A percentile compares a stretch with the other conserved stretches of the same genome.
Evolutionary conservation across 2,888 invertebrate species (phyloP).

Genomic region (Alitta virens): DNA sequence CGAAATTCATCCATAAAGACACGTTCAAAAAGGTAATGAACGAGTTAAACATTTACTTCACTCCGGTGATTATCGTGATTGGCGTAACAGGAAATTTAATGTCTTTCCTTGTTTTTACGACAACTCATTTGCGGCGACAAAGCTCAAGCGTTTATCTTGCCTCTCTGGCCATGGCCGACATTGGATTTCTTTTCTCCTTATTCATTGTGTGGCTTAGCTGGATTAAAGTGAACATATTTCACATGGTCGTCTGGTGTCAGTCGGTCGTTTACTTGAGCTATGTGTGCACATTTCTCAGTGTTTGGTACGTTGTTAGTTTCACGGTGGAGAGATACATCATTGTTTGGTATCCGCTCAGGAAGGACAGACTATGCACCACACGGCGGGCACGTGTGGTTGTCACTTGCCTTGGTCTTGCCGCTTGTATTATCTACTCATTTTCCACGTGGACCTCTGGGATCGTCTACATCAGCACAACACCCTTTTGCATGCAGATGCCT

Average conservation of each 20-base stretch:
- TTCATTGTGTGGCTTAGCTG: conserved; percentile 57
- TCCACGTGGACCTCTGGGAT: conserved; percentile 16
- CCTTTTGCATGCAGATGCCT: conserved; percentile 15
- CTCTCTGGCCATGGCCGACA: conserved; percentile 75
- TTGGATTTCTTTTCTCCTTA: conserved; percentile 70
- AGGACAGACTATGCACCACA: conserved; percentile 18
- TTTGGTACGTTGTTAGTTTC: conserved; percentile 20
- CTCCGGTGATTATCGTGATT: conserved; percentile 68
- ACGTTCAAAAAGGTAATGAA: conserved; percentile 11
- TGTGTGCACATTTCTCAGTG: conserved; percentile 34
- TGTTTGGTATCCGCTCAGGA: conserved; percentile 19
- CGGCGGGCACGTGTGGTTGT: conserved; percentile 14
- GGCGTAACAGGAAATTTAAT: conserved; percentile 74
- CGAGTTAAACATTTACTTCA: conserved; percentile 41
- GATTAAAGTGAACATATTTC: conserved; percentile 35
- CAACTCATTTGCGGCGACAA: conserved; percentile 69
- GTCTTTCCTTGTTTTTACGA: conserved; percentile 72
- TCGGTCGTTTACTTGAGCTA: conserved; percentile 69
- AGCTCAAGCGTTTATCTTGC: conserved; percentile 79
- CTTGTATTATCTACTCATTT: conserved; percentile 11
- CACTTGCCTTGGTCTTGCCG: not conserved
- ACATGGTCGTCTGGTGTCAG: conserved; percentile 67
- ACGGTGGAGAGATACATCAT: conserved; percentile 25
- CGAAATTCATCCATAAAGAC: conserved; percentile 5
- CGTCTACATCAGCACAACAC: not conserved